Evolutionary conservation across 2,113 vertebrate species (phyloP), one percentile per base, ranked within the genome.

Genomic region (Pedetes capensis): DNA sequence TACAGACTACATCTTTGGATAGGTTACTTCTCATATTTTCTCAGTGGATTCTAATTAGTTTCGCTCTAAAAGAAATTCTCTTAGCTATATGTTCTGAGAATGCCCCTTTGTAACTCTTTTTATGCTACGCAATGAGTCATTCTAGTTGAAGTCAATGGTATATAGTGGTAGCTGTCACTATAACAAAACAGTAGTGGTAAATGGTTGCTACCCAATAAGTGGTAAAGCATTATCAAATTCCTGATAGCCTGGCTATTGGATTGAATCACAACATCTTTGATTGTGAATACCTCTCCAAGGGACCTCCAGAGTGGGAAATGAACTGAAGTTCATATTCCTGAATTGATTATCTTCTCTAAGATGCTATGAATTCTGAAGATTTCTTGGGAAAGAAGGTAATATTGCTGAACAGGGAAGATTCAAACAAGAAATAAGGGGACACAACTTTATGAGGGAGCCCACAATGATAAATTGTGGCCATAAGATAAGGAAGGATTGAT

Each of bases 131-230:
- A 78, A 80, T 64, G 51, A 78, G 72, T 86, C 42, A 92, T 80
- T 85, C 22, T 66, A 80, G 17, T 63, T 94, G 25, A 85, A 91
- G 3, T 37, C 44, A n/a, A 72, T 51, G 25, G n/a, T 55, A 1
- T 92, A 44, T n/a, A 69, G 29, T 34, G 10, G 3, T 53, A 84
- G 32, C 42, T 57, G 22, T 61, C 32, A 69, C n/a, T 93, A 68
- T 63, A 82, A 72, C 12, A 91, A 80, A 59, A 82, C 92, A 55
- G 12, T 71, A 97, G 34, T 78, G 12, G 20, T 87, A 83, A 93
- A 72, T 92, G 6, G 0, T 87, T 93, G 27, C 5, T 84, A 84
- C 29, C 17, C 39, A 93, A 34, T 69, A 63, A 57, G 32, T 42
- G 88, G 55, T 66, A 68, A 94, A 95, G 37, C 51, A 93, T 88